These are phyloP conservation scores for Mythimna pallens DNA, from an alignment of 2,888 invertebrate genomes.

Conservation along the genomic window DNA sequence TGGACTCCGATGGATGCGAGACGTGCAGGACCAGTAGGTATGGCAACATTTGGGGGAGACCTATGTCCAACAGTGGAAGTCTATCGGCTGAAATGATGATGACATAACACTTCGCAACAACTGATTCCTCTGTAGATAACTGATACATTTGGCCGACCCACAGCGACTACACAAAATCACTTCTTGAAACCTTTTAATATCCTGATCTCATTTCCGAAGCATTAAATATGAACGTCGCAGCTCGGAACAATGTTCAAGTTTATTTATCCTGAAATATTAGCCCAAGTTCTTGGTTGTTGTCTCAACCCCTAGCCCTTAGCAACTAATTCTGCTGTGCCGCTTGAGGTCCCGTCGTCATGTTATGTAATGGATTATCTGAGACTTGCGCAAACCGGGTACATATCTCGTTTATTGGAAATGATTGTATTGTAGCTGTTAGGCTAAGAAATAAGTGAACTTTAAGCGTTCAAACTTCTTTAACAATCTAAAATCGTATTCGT, in stretches of 20 bases:
- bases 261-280: conserved; percentile 35
- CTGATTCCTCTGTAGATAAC: background rate
- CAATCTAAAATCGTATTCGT: conserved; percentile 11
- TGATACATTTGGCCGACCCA: background rate
- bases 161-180: conserved; percentile 17
- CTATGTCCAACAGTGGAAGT: no score
- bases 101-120: background rate
- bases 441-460: background rate
- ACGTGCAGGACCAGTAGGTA: no score
- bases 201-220: conserved; percentile 45
- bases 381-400: background rate
- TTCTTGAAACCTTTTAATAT: conserved; percentile 43
- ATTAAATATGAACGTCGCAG: conserved; percentile 43
- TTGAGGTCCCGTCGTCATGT: conserved; percentile 5
- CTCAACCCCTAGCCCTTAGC: background rate
- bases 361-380: conserved; percentile 16
- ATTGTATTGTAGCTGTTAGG: background rate
- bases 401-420: background rate
- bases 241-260: conserved; percentile 44
- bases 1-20: no score
- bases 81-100: no score
- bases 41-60: no score
- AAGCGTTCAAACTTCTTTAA: conserved; percentile 2
- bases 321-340: background rate
- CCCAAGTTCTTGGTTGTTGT: conserved; percentile 17